Conservation (phyloP, 2,113 vertebrate genomes). For the Ranitomeya imitator region DNA sequence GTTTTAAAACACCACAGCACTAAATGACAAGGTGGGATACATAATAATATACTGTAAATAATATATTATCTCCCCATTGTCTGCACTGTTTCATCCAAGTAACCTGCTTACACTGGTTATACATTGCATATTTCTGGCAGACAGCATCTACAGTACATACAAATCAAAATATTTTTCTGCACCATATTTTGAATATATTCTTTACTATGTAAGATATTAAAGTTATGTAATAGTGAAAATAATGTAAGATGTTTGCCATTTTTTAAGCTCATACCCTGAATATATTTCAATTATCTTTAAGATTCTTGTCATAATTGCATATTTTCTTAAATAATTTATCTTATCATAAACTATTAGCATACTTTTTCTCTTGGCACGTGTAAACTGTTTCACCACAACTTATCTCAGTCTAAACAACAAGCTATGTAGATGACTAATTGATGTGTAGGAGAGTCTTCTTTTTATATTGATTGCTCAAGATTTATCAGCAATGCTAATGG, state of each 20-base stretch:
- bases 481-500: not conserved
- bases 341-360: constrained; percentile 27
- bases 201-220: not conserved
- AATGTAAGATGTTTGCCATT: constrained; percentile 16
- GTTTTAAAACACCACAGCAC: too few relatives aligned
- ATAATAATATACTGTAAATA: too few relatives aligned
- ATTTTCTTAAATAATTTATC: constrained; percentile 9
- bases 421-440: constrained; percentile 1
- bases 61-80: too few relatives aligned
- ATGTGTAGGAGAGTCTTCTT: constrained; percentile 11
- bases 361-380: constrained; percentile 11
- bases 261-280: not conserved
- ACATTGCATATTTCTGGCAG: not conserved
- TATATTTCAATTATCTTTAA: not conserved
- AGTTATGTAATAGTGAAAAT: not conserved
- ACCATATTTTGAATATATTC: not conserved
- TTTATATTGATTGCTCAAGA: not conserved
- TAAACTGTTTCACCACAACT: not conserved
- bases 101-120: too few relatives aligned
- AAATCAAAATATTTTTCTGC: not conserved
- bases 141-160: not conserved
- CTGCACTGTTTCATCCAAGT: too few relatives aligned
- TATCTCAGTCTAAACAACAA: constrained; percentile 10
- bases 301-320: not conserved
- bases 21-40: too few relatives aligned